A percentile compares a stretch with the other conserved stretches of the same genome.
phyloP scores from a whole-genome alignment of 2,888 invertebrate species.

The Epinotia ramella region DNA sequence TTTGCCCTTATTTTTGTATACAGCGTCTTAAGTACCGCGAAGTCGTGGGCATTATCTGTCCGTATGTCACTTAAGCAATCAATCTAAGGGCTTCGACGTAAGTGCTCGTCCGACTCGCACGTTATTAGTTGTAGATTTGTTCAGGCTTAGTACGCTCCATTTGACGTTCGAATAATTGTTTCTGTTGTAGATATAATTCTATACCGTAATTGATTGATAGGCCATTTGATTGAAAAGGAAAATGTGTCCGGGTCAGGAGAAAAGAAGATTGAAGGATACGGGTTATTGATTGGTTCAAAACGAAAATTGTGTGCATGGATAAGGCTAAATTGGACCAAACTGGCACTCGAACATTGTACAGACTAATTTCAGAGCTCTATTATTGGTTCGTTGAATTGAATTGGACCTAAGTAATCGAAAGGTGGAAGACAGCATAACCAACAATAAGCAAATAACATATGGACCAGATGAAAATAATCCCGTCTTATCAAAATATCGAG shows the following conservation, averaged over 20 bases:
- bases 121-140: slow-evolving; percentile 61
- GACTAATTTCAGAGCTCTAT: background rate
- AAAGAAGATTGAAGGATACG: slow-evolving; percentile 4
- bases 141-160: slow-evolving; percentile 63
- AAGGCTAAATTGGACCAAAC: background rate
- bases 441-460: background rate
- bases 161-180: slow-evolving; percentile 60
- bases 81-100: slow-evolving; percentile 60
- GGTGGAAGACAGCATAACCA: background rate
- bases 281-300: slow-evolving; percentile 5
- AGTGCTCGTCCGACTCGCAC: slow-evolving; percentile 63
- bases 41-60: slow-evolving; percentile 21
- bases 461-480: background rate
- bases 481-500: background rate
- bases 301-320: background rate
- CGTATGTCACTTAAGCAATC: slow-evolving; percentile 56
- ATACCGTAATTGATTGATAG: slow-evolving; percentile 47
- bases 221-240: slow-evolving; percentile 20
- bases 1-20: background rate
- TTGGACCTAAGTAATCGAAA: background rate
- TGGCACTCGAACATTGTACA: background rate
- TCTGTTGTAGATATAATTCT: slow-evolving; percentile 62
- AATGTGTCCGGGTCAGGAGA: background rate
- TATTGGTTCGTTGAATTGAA: background rate
- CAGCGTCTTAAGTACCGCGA: background rate